Percentiles rank a stretch among this genome's conserved stretches.
Evolutionary conservation across 2,888 invertebrate genomes (phyloP).

Genomic region (Bombylius discolor): DNA sequence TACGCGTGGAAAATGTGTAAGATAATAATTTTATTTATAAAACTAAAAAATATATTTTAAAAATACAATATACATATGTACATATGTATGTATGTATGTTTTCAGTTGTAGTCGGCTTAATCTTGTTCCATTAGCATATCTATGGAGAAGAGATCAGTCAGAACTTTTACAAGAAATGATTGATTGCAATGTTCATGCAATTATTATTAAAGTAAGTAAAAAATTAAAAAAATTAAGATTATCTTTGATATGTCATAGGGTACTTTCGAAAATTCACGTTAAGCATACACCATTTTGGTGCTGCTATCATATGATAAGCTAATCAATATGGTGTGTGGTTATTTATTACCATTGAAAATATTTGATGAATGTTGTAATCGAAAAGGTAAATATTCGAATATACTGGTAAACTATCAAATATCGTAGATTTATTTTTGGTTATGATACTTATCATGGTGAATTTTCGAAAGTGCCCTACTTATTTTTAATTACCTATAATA

Average conservation of each 20-base stretch:
- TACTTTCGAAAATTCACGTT: too few species aligned
- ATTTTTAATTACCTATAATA: too few species aligned
- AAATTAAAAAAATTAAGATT: background rate
- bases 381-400: too few species aligned
- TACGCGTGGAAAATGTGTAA: conserved; percentile 96
- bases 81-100: background rate
- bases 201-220: conserved; percentile 80
- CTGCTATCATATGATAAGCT: too few species aligned
- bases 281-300: too few species aligned
- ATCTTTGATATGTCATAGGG: background rate
- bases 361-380: too few species aligned
- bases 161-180: conserved; percentile 96
- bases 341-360: too few species aligned
- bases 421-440: too few species aligned
- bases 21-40: conserved; percentile 23
- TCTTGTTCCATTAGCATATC: conserved; percentile 77
- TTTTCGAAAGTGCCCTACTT: too few species aligned
- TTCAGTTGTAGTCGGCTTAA: conserved; percentile 77
- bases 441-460: too few species aligned
- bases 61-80: background rate
- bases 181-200: conserved; percentile 77
- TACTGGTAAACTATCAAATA: too few species aligned
- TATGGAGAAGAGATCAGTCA: conserved; percentile 93
- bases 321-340: too few species aligned
- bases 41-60: background rate